Base-by-base conservation (phyloP, 1,140 invertebrate genomes). In the Drosophila pruinosa region DNA sequence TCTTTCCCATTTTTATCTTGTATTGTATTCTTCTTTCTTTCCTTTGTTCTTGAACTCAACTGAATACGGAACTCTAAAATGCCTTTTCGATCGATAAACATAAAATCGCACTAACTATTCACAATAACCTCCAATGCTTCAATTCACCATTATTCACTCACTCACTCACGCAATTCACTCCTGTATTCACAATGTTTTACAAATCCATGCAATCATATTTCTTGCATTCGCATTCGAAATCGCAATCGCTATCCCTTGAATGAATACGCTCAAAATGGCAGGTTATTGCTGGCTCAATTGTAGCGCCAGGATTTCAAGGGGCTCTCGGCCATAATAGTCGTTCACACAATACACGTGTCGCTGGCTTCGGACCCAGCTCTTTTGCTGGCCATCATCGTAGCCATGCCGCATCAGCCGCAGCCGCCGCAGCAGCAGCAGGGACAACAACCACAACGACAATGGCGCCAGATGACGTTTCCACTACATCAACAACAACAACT, bases 281-380 rank as follows among this genome's bases (percentile, higher is more conserved):
- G 89, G 76, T 91, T 71, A 90, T 91, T 47, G 86, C 89, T 62
- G 89, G 89, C 54, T 90, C 89, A n/a, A 90, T 91, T 63, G 80
- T 89, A 15, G 89, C 89, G 36, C 89, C 89, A 39, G 89, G 89
- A 75, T 91, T 91, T 79, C 69, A 85, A 53, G 79, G 89, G 22
- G 89, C 89, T 15, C 48, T 91, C 36, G 74, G 89, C 15, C 89
- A 89, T 52, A 89, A 89, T 68, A 89, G 77, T 64, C 88, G 88
- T 28, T 89, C 89, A 48, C 89, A 90, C 48, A 89, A 89, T 72
- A 57, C 82, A 41, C 89, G 89, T 38, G 54, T 69, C 54, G 65
- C 71, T 41, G 71, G 75, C 34, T 86, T 76, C 41, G 79, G 76
- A 62, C 59, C 78, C 41, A 56, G 67, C 53, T 54, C 67, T 31